Conservation (phyloP, 1,140 invertebrate species). For the Capitella teleta region DNA sequence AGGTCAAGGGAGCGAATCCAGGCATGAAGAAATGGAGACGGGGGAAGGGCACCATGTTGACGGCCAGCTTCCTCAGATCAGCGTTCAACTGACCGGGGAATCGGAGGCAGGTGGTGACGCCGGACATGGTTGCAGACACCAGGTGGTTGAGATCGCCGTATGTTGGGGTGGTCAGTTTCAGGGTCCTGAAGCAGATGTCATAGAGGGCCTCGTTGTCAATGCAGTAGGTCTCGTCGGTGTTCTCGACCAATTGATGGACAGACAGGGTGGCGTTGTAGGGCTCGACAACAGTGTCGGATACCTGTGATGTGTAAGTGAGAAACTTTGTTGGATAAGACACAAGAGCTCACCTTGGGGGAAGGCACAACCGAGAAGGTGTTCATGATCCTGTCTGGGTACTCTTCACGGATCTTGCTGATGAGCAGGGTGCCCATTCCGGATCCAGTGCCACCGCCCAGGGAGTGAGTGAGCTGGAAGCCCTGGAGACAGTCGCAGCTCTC, state of each 20-base stretch:
- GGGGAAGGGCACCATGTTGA: constrained; percentile 94
- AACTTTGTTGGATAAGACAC: too few species aligned
- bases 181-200: constrained; percentile 43
- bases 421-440: constrained; percentile 72
- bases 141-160: constrained; percentile 45
- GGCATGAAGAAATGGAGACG: constrained; percentile 95
- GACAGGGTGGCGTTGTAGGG: constrained; percentile 43
- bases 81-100: constrained; percentile 57
- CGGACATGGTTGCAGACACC: constrained; percentile 68
- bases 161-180: constrained; percentile 46
- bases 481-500: constrained; percentile 60
- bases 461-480: constrained; percentile 55
- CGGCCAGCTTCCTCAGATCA: constrained; percentile 85
- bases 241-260: constrained; percentile 38
- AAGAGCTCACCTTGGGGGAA: constrained; percentile 37
- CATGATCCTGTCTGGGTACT: constrained; percentile 46
- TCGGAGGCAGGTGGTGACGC: constrained; percentile 60
- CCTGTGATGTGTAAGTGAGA: too few species aligned
- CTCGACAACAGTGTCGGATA: constrained; percentile 38
- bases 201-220: constrained; percentile 39
- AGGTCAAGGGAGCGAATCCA: constrained; percentile 59
- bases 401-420: constrained; percentile 43
- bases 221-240: constrained; percentile 40
- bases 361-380: constrained; percentile 45
- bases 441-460: constrained; percentile 69